Evolutionary conservation across 2,113 vertebrate genomes (phyloP).

Genomic region (Sardina pilchardus): DNA sequence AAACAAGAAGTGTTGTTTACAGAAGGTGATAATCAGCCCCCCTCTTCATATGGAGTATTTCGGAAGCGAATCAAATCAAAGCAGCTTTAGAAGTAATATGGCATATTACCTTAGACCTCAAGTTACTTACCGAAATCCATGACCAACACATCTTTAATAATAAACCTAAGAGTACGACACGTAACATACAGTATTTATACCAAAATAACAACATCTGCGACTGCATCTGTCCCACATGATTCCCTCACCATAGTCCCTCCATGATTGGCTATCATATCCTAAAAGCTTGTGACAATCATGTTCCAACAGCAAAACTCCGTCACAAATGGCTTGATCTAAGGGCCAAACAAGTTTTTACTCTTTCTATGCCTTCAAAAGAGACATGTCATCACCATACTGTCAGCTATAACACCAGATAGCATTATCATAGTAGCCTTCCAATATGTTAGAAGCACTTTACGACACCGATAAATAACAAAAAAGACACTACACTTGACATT

Average conservation of each 20-base stretch:
- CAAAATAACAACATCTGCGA: background rate
- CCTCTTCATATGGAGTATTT: too few relatives aligned
- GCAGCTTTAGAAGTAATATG: too few relatives aligned
- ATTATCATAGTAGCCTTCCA: background rate
- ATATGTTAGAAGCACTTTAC: background rate
- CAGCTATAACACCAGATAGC: background rate
- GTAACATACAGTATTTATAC: too few relatives aligned
- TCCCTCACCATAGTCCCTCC: background rate
- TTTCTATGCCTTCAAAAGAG: background rate
- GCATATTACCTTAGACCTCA: too few relatives aligned
- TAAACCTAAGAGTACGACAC: too few relatives aligned
- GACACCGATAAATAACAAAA: background rate
- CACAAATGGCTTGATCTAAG: background rate
- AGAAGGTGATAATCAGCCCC: too few relatives aligned
- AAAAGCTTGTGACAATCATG: background rate
- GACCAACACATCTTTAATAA: too few relatives aligned
- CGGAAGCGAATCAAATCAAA: too few relatives aligned
- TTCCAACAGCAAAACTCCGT: background rate
- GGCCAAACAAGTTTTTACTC: background rate
- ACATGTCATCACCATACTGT: background rate
- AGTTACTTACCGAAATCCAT: too few relatives aligned
- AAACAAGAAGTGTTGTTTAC: too few relatives aligned
- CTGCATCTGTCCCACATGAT: too few relatives aligned
- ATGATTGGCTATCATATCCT: background rate
- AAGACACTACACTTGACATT: background rate